Evolutionary conservation across 2,797 vertebrate species (phyloP).

Genomic region (Myiothlypis coronata): DNA sequence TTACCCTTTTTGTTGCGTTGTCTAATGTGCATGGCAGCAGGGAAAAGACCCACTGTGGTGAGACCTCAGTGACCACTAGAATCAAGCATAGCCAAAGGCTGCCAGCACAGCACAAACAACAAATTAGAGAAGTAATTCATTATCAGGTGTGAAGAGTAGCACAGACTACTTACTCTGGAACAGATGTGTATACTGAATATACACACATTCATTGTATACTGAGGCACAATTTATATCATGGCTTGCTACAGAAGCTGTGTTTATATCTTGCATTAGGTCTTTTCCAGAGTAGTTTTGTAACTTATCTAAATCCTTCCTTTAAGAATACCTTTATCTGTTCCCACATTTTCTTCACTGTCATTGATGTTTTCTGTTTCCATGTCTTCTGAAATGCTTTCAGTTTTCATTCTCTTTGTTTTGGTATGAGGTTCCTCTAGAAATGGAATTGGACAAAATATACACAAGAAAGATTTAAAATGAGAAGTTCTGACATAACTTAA

Average conservation of each 20-base stretch:
- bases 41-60: not conserved
- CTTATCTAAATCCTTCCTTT: not conserved
- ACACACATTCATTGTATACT: not conserved
- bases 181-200: not conserved
- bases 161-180: not conserved
- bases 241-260: not conserved
- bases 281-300: not conserved
- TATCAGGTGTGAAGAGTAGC: not conserved
- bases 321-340: conserved; percentile 32
- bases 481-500: not conserved
- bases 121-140: not conserved
- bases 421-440: conserved; percentile 63
- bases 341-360: conserved; percentile 26
- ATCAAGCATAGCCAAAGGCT: not conserved
- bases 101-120: not conserved
- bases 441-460: not conserved
- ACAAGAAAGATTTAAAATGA: not conserved
- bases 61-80: not conserved
- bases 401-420: conserved; percentile 63
- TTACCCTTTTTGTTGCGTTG: not conserved
- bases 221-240: not conserved
- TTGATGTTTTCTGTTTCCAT: conserved; percentile 45
- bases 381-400: conserved; percentile 36
- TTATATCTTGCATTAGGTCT: not conserved
- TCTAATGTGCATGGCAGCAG: not conserved